Conservation (phyloP, 2,888 invertebrate genomes). For the Hirtodrosophila cameraria region DNA sequence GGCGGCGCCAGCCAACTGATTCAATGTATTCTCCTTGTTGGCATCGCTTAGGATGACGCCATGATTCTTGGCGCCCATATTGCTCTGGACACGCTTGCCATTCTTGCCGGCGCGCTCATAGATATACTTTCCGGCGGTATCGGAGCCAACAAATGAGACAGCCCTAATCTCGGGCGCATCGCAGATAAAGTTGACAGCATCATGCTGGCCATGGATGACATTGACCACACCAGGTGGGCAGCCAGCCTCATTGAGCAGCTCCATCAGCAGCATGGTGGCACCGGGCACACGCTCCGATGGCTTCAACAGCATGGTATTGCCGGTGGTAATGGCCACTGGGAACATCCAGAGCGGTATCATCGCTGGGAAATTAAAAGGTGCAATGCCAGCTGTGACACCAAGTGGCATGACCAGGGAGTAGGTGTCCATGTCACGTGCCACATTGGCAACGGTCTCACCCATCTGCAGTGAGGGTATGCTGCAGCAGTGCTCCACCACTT, state of each 20-base stretch:
- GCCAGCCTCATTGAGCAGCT: slow-evolving; percentile 96
- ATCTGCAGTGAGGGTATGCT: slow-evolving; percentile 95
- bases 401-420: slow-evolving; percentile 95
- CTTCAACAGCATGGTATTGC: slow-evolving; percentile 97
- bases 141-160: slow-evolving; percentile 99
- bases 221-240: slow-evolving; percentile 98
- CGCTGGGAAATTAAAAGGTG: slow-evolving; percentile 99
- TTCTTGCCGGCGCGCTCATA: slow-evolving; percentile 95
- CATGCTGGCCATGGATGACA: slow-evolving; percentile 97
- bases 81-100: slow-evolving; percentile 98
- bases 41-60: slow-evolving; percentile 98
- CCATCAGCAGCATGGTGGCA: slow-evolving; percentile 97
- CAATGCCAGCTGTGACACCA: slow-evolving; percentile 94
- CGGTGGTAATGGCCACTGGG: slow-evolving; percentile 93
- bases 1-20: slow-evolving; percentile 96
- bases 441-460: slow-evolving; percentile 93
- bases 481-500: slow-evolving; percentile 98
- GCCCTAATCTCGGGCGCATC: slow-evolving; percentile 98
- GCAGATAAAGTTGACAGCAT: slow-evolving; percentile 98
- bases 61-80: slow-evolving; percentile 99
- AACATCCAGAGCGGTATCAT: slow-evolving; percentile 99
- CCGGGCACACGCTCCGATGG: slow-evolving; percentile 99
- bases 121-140: slow-evolving; percentile 97
- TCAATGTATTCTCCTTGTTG: slow-evolving; percentile 97
- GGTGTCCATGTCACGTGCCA: slow-evolving; percentile 98